Evolutionary conservation across 2,797 vertebrate species (phyloP), one percentile per base, ranked within the genome.

Genomic region (Euthynnus affinis): DNA sequence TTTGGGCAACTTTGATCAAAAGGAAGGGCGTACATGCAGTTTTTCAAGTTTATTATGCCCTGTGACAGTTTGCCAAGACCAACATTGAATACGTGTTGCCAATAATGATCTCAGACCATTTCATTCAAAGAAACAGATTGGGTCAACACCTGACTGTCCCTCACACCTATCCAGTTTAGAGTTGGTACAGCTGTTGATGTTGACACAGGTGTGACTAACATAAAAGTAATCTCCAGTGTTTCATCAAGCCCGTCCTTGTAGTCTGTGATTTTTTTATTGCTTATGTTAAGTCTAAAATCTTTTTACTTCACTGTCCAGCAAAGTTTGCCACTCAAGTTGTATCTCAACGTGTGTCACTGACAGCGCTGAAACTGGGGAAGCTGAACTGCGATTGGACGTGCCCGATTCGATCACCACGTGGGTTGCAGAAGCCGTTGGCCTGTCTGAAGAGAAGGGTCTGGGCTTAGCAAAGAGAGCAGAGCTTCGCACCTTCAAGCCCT

Each of bases 331-430:
- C 34, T 64, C 12, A 64, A 51, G 13, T 52, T 84, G 48, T 67
- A n/a, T 76, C 64, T 80, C 48, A 15, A 59, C 51, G 58, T 66
- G 29, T 76, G 52, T 82, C 61, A 29, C 78, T 74, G 12, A 27
- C 90, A 97, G 96, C 25, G 72, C 91, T 42, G 74, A 87, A 0
- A 96, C 92, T 0, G 97, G 97, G 10, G 96, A 98, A 74, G 96
- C 95, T 0, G 93, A 95, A 66, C 92, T 99, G 76, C 94, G 9
- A 0, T 18, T 98, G 91, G 96, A 97, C 2, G 95, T 97, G 37
- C 97, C 97, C 0, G 96, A 98, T 86, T 98, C 97, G 14, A 97
- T 98, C 92, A 98, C 97, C 29, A 97, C 96, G 0, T 98, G 97
- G 97, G 94, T 98, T 80, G 95, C 95, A 0, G 96, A 98, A 72